Base-by-base conservation (phyloP, 2,888 invertebrate species). In the Ceratothoa steindachneri region DNA sequence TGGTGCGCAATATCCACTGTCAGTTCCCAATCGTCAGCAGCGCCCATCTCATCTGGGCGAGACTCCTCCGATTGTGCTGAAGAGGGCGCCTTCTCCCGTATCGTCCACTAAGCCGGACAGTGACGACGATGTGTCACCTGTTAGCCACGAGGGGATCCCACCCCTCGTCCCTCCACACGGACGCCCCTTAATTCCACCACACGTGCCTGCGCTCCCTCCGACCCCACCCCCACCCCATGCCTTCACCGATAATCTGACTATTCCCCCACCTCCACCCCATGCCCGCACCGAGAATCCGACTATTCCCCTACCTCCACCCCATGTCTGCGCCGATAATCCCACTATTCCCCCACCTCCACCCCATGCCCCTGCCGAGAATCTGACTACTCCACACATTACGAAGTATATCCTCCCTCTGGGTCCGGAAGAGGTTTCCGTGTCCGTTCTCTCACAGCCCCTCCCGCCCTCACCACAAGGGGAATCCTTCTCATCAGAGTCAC, bases 131-230 rank as follows among this genome's bases (percentile, higher is more conserved):
- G 29, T n/a, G 1, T 52, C 67, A 2, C 31, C 66, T 7, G 29
- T 9, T 1, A 28, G 66, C 0, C 67, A 52, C 1, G 73, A 73
- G 67, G 69, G 51, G 2, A 22, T 53, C 4, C 68, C 71, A 12
- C 78, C 78, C 22, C 30, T 30, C 29, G 75, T 78, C 31, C 78
- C 78, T 28, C 78, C 78, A 12, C 78, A 78, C 67, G 73, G 75
- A 27, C 67, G 75, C 12, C 31, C 67, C 29, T 28, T 4, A 30
- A 29, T 67, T 15, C 30, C 67, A 12, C 67, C 12, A 29, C 67
- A 30, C n/a, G 19, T 60, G 60, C 12, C n/a, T 2, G 22, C 60
- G 1, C n/a, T 60, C 60, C 60, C 27, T 22, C 27, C 24, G 60
- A n/a, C 12, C 22, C 60, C 60, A 60, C 60, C 27, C 60, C 60